A percentile compares a stretch with the other conserved stretches of the same genome.
phyloP scores from a whole-genome alignment of 2,113 vertebrate genomes.

The Chrysochloris asiatica region DNA sequence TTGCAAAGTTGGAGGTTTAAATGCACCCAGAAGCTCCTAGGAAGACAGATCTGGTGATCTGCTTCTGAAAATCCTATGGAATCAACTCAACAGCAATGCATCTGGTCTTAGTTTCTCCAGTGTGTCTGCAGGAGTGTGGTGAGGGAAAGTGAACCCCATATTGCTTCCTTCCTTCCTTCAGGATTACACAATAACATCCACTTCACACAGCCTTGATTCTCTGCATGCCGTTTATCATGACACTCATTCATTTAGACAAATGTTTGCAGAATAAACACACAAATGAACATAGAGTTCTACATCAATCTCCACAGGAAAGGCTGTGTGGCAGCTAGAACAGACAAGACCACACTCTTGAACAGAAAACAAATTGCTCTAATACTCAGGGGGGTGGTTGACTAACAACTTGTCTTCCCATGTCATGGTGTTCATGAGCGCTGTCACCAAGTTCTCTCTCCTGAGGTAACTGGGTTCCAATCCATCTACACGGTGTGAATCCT shows the following conservation, averaged over 20 bases:
- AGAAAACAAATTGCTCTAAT: not conserved
- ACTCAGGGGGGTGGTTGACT: not conserved
- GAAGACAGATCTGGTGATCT: not conserved
- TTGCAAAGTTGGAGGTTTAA: not conserved
- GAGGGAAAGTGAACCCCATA: not conserved
- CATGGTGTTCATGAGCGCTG: accelerated
- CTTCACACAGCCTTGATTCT: not conserved
- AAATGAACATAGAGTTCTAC: not conserved
- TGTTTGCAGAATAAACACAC: not conserved
- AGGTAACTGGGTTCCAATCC: not conserved
- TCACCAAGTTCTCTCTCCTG: not conserved
- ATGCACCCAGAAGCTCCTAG: not conserved
- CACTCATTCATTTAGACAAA: not conserved
- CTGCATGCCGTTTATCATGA: not conserved
- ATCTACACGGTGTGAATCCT: not conserved
- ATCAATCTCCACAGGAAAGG: not conserved
- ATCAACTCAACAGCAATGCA: not conserved
- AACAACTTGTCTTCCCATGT: not conserved
- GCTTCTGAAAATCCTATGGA: not conserved
- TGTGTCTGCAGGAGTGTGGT: not conserved
- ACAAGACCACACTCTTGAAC: not conserved
- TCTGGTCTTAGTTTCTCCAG: not conserved
- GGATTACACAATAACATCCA: not conserved
- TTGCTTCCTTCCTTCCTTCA: not conserved
- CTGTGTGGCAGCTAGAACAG: not conserved